A percentile compares a stretch with the other conserved stretches of the same genome.
Conservation (phyloP, 1,140 invertebrate species). For the Atta texana region DNA sequence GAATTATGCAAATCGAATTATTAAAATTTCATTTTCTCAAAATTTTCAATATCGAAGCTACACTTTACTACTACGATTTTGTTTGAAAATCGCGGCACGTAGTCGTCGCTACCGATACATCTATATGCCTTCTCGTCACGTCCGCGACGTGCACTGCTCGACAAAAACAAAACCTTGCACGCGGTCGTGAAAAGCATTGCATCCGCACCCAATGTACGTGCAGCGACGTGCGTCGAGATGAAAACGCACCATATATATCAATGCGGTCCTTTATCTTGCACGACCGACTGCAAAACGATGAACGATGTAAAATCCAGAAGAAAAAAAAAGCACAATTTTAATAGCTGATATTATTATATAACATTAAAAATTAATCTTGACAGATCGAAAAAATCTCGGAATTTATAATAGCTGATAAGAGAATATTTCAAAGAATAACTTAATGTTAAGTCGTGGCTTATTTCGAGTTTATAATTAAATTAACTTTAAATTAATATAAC, state of each 20-base stretch:
- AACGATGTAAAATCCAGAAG: neutral
- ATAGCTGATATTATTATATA: neutral
- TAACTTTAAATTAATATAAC: no score
- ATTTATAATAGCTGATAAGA: neutral
- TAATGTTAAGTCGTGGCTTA: neutral
- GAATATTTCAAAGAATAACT: neutral
- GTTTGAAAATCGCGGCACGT: slow-evolving; percentile 1
- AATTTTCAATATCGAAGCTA: neutral
- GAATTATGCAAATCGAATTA: neutral
- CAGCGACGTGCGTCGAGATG: slow-evolving; percentile 51
- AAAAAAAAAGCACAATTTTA: neutral
- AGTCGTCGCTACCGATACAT: slow-evolving; percentile 4
- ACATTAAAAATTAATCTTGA: neutral
- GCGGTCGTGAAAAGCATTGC: slow-evolving; percentile 20
- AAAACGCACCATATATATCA: slow-evolving; percentile 54
- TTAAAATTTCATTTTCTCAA: neutral
- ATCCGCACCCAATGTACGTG: slow-evolving; percentile 24
- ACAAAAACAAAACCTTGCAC: slow-evolving; percentile 50
- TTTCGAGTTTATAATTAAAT: no score
- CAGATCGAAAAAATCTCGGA: neutral
- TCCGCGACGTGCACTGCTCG: slow-evolving; percentile 13
- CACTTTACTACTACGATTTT: neutral
- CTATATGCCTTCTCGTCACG: slow-evolving; percentile 9
- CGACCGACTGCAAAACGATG: neutral
- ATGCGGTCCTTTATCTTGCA: slow-evolving; percentile 1